phyloP scores from a whole-genome alignment of 2,797 vertebrate genomes.

The Novumbra hubbsi region DNA sequence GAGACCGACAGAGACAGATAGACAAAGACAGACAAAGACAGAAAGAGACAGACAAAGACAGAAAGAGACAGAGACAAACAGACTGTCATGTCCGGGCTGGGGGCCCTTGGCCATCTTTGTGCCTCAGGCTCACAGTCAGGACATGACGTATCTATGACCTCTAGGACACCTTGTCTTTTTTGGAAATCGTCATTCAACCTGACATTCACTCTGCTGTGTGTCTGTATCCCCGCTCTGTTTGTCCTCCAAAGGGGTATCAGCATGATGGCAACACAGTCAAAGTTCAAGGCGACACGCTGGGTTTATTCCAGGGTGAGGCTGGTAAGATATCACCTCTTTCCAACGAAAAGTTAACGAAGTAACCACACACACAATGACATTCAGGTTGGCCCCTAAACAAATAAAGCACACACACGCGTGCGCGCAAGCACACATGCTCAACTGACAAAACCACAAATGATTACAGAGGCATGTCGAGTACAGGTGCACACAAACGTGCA shows the following conservation, averaged over 20 bases:
- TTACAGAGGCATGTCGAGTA: too few species aligned
- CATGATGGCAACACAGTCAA: not conserved
- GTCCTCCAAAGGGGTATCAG: not conserved
- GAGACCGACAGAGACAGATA: not conserved
- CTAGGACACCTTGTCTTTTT: too few species aligned
- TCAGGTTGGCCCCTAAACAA: conserved; percentile 12
- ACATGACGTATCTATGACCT: too few species aligned
- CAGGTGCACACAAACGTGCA: not conserved
- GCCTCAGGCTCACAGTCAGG: too few species aligned
- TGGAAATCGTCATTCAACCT: not conserved
- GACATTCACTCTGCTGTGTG: not conserved
- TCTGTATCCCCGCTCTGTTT: not conserved
- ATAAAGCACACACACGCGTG: not conserved
- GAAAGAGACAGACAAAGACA: not conserved
- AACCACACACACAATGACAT: conserved; percentile 1
- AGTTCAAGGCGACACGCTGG: not conserved
- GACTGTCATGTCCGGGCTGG: too few species aligned
- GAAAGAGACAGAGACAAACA: not conserved
- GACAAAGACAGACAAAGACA: not conserved
- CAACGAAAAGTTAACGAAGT: not conserved
- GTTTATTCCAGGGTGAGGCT: not conserved
- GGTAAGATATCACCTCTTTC: not conserved
- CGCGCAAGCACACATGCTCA: not conserved
- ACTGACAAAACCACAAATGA: too few species aligned
- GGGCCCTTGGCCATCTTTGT: too few species aligned